These are phyloP conservation scores for Sebastes wilsoni DNA, from an alignment of 2,797 vertebrate species.

Conservation along the genomic window DNA sequence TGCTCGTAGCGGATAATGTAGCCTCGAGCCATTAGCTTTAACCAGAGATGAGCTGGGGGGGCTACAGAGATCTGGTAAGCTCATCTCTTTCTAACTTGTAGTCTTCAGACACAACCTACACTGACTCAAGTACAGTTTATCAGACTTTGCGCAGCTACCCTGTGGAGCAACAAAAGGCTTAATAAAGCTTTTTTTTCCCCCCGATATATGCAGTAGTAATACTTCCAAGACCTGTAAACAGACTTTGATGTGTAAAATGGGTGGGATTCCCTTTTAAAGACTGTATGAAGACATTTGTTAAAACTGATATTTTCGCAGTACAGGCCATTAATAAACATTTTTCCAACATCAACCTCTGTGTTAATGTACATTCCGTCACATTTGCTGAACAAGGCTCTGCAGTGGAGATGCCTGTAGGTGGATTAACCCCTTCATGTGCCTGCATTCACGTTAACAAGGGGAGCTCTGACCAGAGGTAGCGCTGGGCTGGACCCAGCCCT, in stretches of 20 bases:
- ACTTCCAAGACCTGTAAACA: too few species aligned
- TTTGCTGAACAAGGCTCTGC: conserved; percentile 47
- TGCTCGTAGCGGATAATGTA: neutral
- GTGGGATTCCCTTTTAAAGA: neutral
- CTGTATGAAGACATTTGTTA: neutral
- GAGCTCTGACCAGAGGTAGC: conserved; percentile 61
- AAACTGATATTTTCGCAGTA: neutral
- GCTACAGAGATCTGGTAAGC: neutral
- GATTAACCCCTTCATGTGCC: conserved; percentile 39
- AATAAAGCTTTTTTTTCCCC: rapidly evolving
- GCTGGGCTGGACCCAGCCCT: conserved; percentile 30
- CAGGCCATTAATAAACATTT: conserved; percentile 6
- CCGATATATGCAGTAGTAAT: neutral
- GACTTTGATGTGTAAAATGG: neutral
- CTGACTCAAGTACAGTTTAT: neutral
- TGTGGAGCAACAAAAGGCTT: neutral
- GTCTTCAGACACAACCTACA: neutral
- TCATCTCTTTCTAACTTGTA: neutral
- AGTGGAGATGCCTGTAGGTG: conserved; percentile 35
- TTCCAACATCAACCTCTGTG: neutral
- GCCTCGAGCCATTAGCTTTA: neutral
- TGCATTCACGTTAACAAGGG: conserved; percentile 62
- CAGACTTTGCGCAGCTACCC: neutral
- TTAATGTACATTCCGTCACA: conserved; percentile 15
- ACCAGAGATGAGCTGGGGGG: neutral